Base-by-base conservation (phyloP, 2,888 invertebrate genomes). In the Pyrrhia umbra region DNA sequence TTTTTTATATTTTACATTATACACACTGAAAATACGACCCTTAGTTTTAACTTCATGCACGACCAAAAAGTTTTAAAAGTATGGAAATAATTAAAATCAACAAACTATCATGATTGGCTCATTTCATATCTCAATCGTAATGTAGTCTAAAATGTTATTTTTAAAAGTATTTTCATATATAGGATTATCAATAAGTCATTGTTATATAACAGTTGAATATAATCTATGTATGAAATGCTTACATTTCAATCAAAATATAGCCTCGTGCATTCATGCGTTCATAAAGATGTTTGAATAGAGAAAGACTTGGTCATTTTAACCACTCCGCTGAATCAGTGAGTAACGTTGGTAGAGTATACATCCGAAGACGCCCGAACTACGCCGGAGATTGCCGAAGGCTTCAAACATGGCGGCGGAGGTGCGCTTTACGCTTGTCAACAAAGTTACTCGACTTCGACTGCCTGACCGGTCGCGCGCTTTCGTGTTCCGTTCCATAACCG, bases 381-480 rank as follows among this genome's bases (percentile, higher is more conserved):
- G 56, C 59, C 94, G 94, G 88, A 87, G 81, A 82, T 68, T 62
- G 72, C 87, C 94, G 94, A 94, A 88, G 89, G 81, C 68, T 82
- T 85, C 79, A 83, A 92, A 93, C 68, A 94, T 93, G 93, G 94
- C 93, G 86, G 85, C 85, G 80, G 79, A 83, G 83, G 84, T 85
- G 88, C 86, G 88, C 84, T 87, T 80, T 76, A 88, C 87, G 93
- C 91, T 93, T 94, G 94, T 94, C 94, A 94, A 94, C 94, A 94
- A 94, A 92, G 89, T 91, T 88, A 90, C 85, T 88, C 85, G 83
- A 82, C 75, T 85, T 82, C 86, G 88, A 78, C 81, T 80, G 85
- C 75, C 78, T 79, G 71, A 84, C 86, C 79, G 86, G 86, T 74
- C 87, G 92, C 86, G 88, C 88, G 90, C 81, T 83, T 84, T 85